These are phyloP conservation scores for Rissa tridactyla DNA, from an alignment of 2,113 vertebrate genomes.

Conservation along the genomic window DNA sequence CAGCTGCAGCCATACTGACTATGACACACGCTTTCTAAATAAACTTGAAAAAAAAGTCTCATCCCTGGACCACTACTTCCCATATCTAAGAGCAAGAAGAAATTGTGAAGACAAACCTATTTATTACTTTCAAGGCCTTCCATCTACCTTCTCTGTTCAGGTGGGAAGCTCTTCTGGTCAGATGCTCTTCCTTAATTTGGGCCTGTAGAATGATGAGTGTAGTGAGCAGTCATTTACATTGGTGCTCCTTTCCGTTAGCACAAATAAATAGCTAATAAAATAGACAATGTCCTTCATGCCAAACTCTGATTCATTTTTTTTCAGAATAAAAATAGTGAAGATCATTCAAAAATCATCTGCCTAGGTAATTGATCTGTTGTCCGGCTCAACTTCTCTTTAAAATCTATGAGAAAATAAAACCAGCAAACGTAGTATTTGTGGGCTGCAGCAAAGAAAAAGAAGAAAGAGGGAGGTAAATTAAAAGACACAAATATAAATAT, in stretches of 20 bases:
- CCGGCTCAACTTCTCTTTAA: background rate
- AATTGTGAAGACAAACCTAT: background rate
- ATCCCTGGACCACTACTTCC: background rate
- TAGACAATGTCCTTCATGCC: background rate
- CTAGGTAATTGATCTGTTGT: background rate
- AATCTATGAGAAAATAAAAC: background rate
- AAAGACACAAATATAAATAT: background rate
- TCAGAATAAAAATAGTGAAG: background rate
- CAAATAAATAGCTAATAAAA: background rate
- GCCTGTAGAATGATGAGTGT: rapidly evolving
- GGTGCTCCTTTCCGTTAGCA: background rate
- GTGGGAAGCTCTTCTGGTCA: background rate
- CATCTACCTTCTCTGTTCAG: background rate
- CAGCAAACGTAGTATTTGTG: background rate
- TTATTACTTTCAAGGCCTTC: background rate
- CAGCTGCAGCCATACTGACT: background rate
- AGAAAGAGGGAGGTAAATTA: background rate
- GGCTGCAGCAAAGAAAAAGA: background rate
- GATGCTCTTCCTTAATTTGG: background rate
- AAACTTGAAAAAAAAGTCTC: background rate
- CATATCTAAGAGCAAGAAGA: background rate
- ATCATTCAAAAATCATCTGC: background rate
- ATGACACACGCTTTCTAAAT: background rate
- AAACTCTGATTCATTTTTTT: background rate
- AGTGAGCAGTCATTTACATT: background rate